Evolutionary conservation across 2,888 invertebrate genomes (phyloP), one percentile per base, ranked within the genome.

Genomic region (Rhyacophila evoluta): DNA sequence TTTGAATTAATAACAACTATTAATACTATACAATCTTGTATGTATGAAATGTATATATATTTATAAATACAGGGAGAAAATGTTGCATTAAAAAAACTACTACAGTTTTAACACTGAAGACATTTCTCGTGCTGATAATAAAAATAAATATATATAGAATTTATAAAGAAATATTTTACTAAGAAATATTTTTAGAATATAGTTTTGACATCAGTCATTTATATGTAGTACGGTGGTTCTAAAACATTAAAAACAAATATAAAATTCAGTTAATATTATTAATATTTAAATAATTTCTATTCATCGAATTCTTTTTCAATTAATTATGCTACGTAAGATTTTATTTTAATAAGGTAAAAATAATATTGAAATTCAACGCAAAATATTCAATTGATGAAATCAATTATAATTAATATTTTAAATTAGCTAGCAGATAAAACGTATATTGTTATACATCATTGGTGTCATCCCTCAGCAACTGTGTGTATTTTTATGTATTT

Each of bases 81-180:
- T 55, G 55, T 55, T 55, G 19, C 19, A 55, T 55, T 39, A 33
- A 39, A 55, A 55, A 55, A 55, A 55, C 55, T 55, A 55, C 10
- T 10, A 55, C 55, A 25, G 55, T 55, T 41, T 55, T 8, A 55
- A 19, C 19, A 55, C 55, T 55, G 55, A 55, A 15, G 55, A 55
- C 55, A 55, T 55, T 55, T 55, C 55, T 55, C 55, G 55, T 55
- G 55, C 55, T 55, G 55, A 55, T 55, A 55, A 55, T 55, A 55
- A 55, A 41, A 41, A 33, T 4, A 41, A 41, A 55, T 39, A 55
- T 25, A 55, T 55, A 55, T 55, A 55, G 55, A 55, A 55, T 55
- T 55, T 55, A 55, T 55, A 55, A 55, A 55, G 55, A 55, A 55
- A 55, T 55, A 55, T 55, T 55, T 55, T 55, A 55, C 25, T 55